Percentiles rank a stretch among this genome's conserved stretches.
These are phyloP conservation scores for Orbicella faveolata DNA, from an alignment of 64 coral and sea anemone species.

Conservation along the genomic window DNA sequence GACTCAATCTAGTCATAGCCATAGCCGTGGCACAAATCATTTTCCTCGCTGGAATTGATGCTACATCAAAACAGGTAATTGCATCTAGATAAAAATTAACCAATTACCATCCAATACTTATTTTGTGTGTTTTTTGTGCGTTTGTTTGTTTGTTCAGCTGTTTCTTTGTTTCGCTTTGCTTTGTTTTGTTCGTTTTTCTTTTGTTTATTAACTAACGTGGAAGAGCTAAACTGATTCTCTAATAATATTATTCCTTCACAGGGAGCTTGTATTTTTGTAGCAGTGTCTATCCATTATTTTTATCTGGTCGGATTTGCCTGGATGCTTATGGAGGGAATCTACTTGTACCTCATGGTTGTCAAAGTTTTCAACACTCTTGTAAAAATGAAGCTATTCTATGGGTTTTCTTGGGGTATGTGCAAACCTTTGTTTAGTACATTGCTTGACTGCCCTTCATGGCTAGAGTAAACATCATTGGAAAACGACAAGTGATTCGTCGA, in stretches of 20 bases:
- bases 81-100: not conserved
- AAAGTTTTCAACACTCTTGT: conserved; percentile 82
- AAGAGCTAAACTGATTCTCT: too few relatives aligned
- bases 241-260: not conserved
- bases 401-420: conserved; percentile 76
- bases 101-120: too few relatives aligned
- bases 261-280: conserved; percentile 70
- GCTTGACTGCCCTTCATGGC: not conserved
- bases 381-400: conserved; percentile 74
- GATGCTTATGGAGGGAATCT: conserved; percentile 83
- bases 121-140: too few relatives aligned
- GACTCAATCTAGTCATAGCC: conserved; percentile 48
- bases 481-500: not conserved
- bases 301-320: conserved; percentile 83
- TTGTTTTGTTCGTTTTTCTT: too few relatives aligned
- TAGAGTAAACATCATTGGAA: not conserved
- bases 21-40: conserved; percentile 59
- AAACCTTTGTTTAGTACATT: not conserved
- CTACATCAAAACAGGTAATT: conserved; percentile 23
- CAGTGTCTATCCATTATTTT: conserved; percentile 73
- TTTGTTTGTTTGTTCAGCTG: too few relatives aligned
- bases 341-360: conserved; percentile 82
- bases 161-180: too few relatives aligned
- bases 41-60: conserved; percentile 50
- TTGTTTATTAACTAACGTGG: too few relatives aligned